Percentiles rank a stretch among this genome's conserved stretches.
Evolutionary conservation across 35 echinoderm and acorn worm genomes (phyloP).

Genomic region (Chiridota heheva): DNA sequence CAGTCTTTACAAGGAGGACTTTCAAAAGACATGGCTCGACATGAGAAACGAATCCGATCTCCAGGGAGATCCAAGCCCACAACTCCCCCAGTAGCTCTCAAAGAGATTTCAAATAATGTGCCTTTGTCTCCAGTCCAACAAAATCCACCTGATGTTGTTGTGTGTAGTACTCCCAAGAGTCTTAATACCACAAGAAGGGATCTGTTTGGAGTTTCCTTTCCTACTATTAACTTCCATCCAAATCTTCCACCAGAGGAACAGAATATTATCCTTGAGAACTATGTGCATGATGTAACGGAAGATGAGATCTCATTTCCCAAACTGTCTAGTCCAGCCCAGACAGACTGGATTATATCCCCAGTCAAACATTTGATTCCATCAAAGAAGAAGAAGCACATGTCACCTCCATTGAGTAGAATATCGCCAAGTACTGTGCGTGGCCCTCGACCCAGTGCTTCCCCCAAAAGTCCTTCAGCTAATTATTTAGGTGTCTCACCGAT

Average conservation of each 20-base stretch:
- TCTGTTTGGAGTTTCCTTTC: neutral
- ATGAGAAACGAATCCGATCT: neutral
- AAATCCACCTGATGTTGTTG: neutral
- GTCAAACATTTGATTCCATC: conserved; percentile 43
- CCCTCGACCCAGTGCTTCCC: conserved; percentile 21
- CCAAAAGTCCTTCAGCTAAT: neutral
- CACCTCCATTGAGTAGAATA: neutral
- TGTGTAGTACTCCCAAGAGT: conserved; percentile 46
- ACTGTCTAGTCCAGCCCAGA: conserved; percentile 66
- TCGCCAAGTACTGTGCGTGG: neutral
- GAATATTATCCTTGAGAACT: conserved; percentile 58
- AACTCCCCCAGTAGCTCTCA: conserved; percentile 17
- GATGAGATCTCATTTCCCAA: conserved; percentile 68
- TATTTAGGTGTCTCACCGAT: neutral
- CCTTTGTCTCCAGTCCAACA: neutral
- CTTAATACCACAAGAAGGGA: neutral
- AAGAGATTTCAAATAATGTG: conserved; percentile 43
- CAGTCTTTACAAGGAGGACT: too few species aligned
- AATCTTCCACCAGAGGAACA: conserved; percentile 63
- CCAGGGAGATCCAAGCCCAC: neutral
- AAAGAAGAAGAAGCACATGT: neutral
- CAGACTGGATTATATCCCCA: conserved; percentile 47
- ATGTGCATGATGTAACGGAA: conserved; percentile 77
- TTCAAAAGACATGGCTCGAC: neutral
- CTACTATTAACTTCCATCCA: conserved; percentile 57